These are phyloP conservation scores for Euthynnus affinis DNA, from an alignment of 2,797 vertebrate species.

Conservation along the genomic window DNA sequence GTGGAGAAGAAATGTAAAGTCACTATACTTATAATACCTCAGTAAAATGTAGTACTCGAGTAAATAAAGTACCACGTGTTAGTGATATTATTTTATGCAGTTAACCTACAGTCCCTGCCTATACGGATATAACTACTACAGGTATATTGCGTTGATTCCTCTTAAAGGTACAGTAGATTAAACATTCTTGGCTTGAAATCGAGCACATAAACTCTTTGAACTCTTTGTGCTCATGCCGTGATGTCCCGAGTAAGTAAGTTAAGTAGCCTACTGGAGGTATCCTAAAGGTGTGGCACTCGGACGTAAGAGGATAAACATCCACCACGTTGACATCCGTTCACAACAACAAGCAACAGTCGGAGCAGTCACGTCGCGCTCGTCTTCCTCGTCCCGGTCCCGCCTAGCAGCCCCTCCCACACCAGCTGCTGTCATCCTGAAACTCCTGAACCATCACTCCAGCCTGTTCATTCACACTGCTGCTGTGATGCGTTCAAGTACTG, in stretches of 20 bases:
- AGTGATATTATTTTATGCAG: not conserved
- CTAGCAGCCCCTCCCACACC: constrained; percentile 24
- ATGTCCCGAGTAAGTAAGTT: not conserved
- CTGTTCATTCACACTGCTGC: not conserved
- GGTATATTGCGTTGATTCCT: not conserved
- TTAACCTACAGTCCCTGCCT: not conserved
- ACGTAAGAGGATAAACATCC: constrained; percentile 43
- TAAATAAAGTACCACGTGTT: too few species aligned
- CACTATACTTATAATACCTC: too few species aligned
- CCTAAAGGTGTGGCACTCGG: constrained; percentile 24
- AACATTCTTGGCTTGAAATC: not conserved
- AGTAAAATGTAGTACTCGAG: too few species aligned
- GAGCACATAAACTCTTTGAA: not conserved
- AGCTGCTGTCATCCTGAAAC: constrained; percentile 7
- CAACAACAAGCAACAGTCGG: constrained; percentile 28
- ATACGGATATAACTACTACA: not conserved
- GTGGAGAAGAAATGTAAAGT: not conserved
- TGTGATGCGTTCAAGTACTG: constrained; percentile 29
- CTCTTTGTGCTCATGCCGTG: not conserved
- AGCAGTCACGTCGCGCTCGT: constrained; percentile 79
- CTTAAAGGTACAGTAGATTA: constrained; percentile 1
- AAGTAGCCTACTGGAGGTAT: not conserved
- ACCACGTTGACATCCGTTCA: constrained; percentile 32
- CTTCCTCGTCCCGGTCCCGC: constrained; percentile 52
- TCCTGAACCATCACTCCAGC: not conserved